A percentile compares a stretch with the other conserved stretches of the same genome.
These are phyloP conservation scores for Apodemia hepburni DNA, from an alignment of 2,888 invertebrate genomes.

Conservation along the genomic window DNA sequence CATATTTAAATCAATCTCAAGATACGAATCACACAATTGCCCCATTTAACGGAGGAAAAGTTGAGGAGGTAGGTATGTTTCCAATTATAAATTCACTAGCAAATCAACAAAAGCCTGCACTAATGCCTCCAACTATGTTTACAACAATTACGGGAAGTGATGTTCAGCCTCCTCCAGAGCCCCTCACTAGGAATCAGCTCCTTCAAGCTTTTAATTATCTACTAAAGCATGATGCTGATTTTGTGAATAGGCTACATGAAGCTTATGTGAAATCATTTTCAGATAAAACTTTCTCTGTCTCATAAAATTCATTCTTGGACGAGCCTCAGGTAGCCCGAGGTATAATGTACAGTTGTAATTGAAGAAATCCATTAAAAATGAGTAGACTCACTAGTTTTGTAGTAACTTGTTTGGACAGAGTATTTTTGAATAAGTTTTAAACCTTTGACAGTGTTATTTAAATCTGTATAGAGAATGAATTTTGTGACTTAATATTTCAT, in stretches of 20 bases:
- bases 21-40: constrained; percentile 57
- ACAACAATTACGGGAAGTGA: constrained; percentile 79
- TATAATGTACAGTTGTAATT: constrained; percentile 72
- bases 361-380: constrained; percentile 64
- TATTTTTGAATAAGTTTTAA: constrained; percentile 77
- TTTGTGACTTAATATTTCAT: constrained; percentile 53
- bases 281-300: constrained; percentile 79
- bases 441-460: constrained; percentile 62
- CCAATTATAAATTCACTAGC: constrained; percentile 55
- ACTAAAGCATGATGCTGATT: constrained; percentile 92
- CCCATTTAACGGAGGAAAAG: constrained; percentile 55
- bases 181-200: constrained; percentile 92
- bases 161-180: constrained; percentile 79
- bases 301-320: constrained; percentile 57
- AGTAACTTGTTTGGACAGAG: constrained; percentile 64
- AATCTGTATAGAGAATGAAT: constrained; percentile 64
- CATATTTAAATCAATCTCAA: constrained; percentile 74
- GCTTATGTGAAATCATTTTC: constrained; percentile 94
- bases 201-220: constrained; percentile 94
- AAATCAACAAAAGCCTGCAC: constrained; percentile 83
- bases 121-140: constrained; percentile 94
- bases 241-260: constrained; percentile 93
- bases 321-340: constrained; percentile 48
- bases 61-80: constrained; percentile 53
- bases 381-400: constrained; percentile 67